Evolutionary conservation across 2,797 vertebrate genomes (phyloP), one percentile per base, ranked within the genome.

Genomic region (Petrocephalus schoutedeni): DNA sequence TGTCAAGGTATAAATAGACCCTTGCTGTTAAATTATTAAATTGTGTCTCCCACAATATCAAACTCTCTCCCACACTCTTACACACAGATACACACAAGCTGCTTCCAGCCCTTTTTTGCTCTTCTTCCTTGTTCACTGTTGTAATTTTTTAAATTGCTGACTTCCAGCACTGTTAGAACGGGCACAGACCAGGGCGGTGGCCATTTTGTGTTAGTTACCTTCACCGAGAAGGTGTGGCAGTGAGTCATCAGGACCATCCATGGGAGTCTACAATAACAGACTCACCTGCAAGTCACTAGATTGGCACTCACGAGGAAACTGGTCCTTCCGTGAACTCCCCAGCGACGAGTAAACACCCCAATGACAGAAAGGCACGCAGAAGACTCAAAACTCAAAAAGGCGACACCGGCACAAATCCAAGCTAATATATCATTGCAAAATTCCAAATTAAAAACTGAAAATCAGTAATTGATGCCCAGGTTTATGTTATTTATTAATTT

Each of bases 161-260:
- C 2, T 0, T 41, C 32, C 36, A 80, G 74, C 36, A 57, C 56
- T 57, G 56, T 57, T 57, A 57, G 10, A 80, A 80, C n/a, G 36
- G 41, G 74, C 74, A 49, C 16, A 16, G 74, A 80, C 74, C 36
- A n/a, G 74, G 74, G 74, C 41, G 74, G 45, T 8, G 36, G 19
- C 74, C 74, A 80, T 49, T 9, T 80, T 80, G 74, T 9, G 74
- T 80, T 49, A 80, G 41, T 80, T 80, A 80, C 74, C 74, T 45
- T 49, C 19, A 80, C 74, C 45, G 74, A 49, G 19, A 80, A 80
- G 74, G 74, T 80, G 41, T 80, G 74, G 41, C 36, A 80, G 19
- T 80, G 74, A 80, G 74, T 80, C 36, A 80, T 21, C 74, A 0
- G 8, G 74, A 80, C 41, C 41, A 4, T 80, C 74, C 6, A 80